Evolutionary conservation across 2,888 invertebrate genomes (phyloP), one percentile per base, ranked within the genome.

Genomic region (Sarcophaga carnaria): DNA sequence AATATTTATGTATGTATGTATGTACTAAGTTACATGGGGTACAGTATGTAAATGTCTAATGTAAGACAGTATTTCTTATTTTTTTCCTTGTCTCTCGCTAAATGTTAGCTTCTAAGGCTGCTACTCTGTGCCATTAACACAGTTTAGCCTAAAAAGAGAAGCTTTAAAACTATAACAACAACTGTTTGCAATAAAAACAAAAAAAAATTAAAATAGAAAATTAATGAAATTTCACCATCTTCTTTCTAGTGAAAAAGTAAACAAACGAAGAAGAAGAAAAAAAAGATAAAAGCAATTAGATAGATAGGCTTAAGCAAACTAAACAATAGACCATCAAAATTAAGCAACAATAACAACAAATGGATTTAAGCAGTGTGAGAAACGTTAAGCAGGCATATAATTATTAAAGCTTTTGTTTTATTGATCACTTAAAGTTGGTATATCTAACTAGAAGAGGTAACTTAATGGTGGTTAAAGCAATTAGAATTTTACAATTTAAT

Each of bases 81-180:
- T 17, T 17, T 47, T 47, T 74, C 54, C 45, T 76, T 76, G 70
- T 49, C 25, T 60, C 70, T 66, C 71, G 72, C 37, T 69, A 71
- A 27, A 71, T 20, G 20, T 69, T 74, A 60, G 25, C 17, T 37
- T 37, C 37, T 79, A 20, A 37, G 12, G 49, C 62, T 69, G 77
- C 49, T 80, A 59, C 25, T 74, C 69, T 86, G 88, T 85, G 81
- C 87, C 82, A 82, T 87, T 85, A 85, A 85, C 87, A 87, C 78
- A 82, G 78, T 87, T 85, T 85, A 69, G 47, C 22, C 78, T 81
- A 27, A 27, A 82, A 54, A 54, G 12, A 80, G 70, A 83, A 78
- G 67, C 77, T 80, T 75, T 72, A 63, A 72, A 77, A 49, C 71
- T 81, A 69, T 75, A 71, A 49, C 37, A 67, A 62, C 74, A 74